A percentile compares a stretch with the other conserved stretches of the same genome.
Conservation (phyloP, 2,113 vertebrate genomes). For the Brachypteracias leptosomus region DNA sequence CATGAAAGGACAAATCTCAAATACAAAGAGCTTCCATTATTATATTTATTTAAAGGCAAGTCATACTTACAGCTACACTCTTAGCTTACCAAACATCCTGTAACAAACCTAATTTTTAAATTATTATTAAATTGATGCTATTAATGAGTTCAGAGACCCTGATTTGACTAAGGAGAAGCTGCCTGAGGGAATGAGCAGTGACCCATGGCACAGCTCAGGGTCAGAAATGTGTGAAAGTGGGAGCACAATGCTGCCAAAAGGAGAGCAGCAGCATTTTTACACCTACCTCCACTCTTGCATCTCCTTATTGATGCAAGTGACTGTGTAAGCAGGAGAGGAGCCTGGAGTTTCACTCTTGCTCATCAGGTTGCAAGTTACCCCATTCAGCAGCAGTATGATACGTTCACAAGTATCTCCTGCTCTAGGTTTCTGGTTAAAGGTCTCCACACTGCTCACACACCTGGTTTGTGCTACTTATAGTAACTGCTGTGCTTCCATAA, state of each 20-base stretch:
- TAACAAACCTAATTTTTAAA: not conserved
- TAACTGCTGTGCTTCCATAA: not conserved
- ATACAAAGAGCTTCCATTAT: not conserved
- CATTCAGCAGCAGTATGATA: not conserved
- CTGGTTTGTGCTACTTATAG: not conserved
- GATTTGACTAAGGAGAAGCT: not conserved
- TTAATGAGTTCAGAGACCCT: not conserved
- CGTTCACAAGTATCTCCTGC: fast-evolving
- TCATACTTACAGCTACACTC: not conserved
- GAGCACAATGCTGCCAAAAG: not conserved
- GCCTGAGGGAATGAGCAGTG: not conserved
- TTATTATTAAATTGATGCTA: not conserved
- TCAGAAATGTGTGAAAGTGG: not conserved
- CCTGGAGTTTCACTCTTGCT: conserved; percentile 13
- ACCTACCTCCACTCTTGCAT: not conserved
- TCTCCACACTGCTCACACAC: not conserved
- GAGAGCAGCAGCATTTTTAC: not conserved
- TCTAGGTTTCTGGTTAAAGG: not conserved
- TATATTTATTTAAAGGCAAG: not conserved
- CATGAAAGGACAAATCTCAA: not conserved
- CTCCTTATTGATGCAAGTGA: not conserved
- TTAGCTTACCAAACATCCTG: not conserved
- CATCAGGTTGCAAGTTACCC: not conserved
- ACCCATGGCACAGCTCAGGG: not conserved
- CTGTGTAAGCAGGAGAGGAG: not conserved